Percentiles rank a stretch among this genome's conserved stretches.
phyloP scores from a whole-genome alignment of 2,113 vertebrate species.

The Rostratula benghalensis region DNA sequence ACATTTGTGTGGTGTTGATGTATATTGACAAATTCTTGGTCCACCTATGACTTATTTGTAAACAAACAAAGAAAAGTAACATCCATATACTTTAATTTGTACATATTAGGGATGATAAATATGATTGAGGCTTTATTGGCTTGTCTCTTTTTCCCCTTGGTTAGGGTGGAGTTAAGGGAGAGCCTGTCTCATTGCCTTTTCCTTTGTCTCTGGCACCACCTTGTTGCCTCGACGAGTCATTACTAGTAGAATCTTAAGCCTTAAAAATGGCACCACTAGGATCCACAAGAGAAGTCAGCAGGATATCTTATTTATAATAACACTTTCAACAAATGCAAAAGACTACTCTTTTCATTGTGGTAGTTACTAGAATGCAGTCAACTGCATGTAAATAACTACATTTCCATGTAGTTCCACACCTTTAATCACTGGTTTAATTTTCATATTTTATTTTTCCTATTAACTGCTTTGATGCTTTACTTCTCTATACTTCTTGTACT shows the following conservation, averaged over 20 bases:
- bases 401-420: not conserved
- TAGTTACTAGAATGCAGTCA: not conserved
- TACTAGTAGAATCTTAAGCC: not conserved
- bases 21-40: not conserved
- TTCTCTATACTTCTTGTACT: not conserved
- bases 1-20: not conserved
- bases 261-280: not conserved
- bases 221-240: conserved; percentile 26
- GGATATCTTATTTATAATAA: not conserved
- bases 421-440: not conserved
- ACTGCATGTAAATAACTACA: not conserved
- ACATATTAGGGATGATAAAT: not conserved
- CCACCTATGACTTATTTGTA: not conserved
- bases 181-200: not conserved
- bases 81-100: not conserved
- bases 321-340: not conserved
- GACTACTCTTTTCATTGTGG: not conserved
- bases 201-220: conserved; percentile 62
- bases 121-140: not conserved
- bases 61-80: not conserved
- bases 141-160: not conserved
- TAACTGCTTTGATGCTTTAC: conserved; percentile 34
- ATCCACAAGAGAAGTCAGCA: not conserved
- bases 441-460: not conserved
- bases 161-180: not conserved